Percentiles rank a stretch among this genome's conserved stretches.
These are phyloP conservation scores for Murina feae DNA, from an alignment of 2,113 vertebrate genomes.

Conservation along the genomic window DNA sequence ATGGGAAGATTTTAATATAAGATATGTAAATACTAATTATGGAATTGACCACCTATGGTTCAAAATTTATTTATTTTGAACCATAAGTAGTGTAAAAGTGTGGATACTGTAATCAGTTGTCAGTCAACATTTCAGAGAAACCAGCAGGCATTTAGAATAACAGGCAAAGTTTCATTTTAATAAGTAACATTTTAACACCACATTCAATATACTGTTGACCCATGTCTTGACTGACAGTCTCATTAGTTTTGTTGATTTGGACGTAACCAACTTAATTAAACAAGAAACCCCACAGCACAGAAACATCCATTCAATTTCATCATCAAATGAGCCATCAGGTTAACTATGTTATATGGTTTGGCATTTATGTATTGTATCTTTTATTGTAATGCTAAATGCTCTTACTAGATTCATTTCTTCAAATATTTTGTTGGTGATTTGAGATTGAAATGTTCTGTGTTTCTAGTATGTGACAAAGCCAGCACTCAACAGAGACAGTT, in stretches of 20 bases:
- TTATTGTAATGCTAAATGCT: not conserved
- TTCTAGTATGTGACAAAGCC: not conserved
- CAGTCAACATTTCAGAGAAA: not conserved
- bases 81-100: not conserved
- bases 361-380: not conserved
- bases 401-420: not conserved
- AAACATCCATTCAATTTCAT: not conserved
- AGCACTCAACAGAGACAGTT: not conserved
- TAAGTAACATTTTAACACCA: not conserved
- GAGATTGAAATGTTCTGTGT: not conserved
- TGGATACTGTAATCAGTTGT: not conserved
- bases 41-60: not conserved
- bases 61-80: not conserved
- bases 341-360: not conserved
- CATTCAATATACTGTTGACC: not conserved
- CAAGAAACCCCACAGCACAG: not conserved
- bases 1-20: not conserved
- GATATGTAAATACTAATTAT: not conserved
- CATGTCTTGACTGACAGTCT: not conserved
- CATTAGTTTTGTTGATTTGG: not conserved
- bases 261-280: not conserved
- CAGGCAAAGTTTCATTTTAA: not conserved
- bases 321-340: conserved; percentile 1
- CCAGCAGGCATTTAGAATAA: not conserved
- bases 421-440: not conserved